These are phyloP conservation scores for Poeciliopsis presidionis DNA, from an alignment of 2,797 vertebrate genomes.

Conservation along the genomic window DNA sequence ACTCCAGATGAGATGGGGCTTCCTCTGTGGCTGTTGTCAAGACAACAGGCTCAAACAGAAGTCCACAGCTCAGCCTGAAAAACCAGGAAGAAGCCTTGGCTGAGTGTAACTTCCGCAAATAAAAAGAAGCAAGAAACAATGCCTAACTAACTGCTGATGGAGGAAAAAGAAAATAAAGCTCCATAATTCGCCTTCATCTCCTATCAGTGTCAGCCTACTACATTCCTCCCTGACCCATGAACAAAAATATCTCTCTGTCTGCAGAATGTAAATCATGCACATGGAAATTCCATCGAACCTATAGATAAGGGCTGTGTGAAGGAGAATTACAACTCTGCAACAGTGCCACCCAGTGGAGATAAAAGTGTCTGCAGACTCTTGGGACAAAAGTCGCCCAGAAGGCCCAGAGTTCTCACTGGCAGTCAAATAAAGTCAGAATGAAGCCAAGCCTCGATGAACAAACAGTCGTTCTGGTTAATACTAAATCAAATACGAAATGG, in stretches of 20 bases:
- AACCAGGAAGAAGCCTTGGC: conserved; percentile 67
- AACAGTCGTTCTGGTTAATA: not conserved
- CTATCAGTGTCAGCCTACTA: conserved; percentile 25
- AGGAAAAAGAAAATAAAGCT: conserved; percentile 30
- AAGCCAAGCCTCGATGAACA: conserved; percentile 40
- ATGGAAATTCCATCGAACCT: conserved; percentile 55
- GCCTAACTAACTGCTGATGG: conserved; percentile 5
- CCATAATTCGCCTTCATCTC: not conserved
- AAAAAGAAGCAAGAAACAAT: conserved; percentile 22
- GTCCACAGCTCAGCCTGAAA: conserved; percentile 24
- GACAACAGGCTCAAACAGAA: conserved; percentile 61
- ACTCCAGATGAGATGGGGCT: not conserved
- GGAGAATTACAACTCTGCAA: conserved; percentile 46
- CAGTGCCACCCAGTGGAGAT: conserved; percentile 74
- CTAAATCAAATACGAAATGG: not conserved
- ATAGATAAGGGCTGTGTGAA: conserved; percentile 33
- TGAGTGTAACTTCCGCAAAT: conserved; percentile 65
- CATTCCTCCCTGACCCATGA: conserved; percentile 34
- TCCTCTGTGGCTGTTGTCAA: conserved; percentile 28
- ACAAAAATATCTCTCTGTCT: conserved; percentile 33
- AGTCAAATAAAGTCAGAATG: conserved; percentile 34
- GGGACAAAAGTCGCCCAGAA: conserved; percentile 3
- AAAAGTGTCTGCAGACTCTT: not conserved
- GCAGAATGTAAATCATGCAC: conserved; percentile 61
- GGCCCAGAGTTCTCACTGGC: conserved; percentile 40